Conservation (phyloP, 2,113 vertebrate genomes). For the Notechis scutatus region DNA sequence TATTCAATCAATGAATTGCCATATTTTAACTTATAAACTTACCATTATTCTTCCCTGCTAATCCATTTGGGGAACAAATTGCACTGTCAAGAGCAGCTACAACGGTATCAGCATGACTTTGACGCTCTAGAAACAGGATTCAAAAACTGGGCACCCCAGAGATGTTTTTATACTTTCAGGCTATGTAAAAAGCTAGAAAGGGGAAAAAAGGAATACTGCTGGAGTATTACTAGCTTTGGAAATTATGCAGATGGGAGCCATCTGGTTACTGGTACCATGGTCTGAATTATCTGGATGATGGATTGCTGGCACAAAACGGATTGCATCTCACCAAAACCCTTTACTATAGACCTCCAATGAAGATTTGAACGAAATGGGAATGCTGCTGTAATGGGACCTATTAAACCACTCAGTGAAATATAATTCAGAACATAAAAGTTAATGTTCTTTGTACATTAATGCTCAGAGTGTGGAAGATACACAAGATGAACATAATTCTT, state of each 20-base stretch:
- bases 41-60: neutral
- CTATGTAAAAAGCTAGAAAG: neutral
- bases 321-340: neutral
- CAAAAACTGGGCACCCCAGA: neutral
- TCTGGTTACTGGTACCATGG: neutral
- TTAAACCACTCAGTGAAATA: neutral
- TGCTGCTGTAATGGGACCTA: neutral
- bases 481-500: neutral
- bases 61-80: neutral
- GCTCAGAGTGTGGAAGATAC: neutral
- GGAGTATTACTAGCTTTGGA: neutral
- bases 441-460: neutral
- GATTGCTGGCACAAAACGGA: neutral
- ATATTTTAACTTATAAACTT: neutral
- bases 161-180: neutral
- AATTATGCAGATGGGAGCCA: neutral
- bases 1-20: neutral
- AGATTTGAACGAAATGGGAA: neutral
- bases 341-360: neutral
- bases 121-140: neutral
- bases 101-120: neutral
- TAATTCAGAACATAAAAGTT: neutral
- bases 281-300: neutral
- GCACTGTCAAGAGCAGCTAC: neutral
- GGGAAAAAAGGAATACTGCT: neutral